These are phyloP conservation scores for Malaclemys terrapin DNA, from an alignment of 2,113 vertebrate species.

Conservation along the genomic window DNA sequence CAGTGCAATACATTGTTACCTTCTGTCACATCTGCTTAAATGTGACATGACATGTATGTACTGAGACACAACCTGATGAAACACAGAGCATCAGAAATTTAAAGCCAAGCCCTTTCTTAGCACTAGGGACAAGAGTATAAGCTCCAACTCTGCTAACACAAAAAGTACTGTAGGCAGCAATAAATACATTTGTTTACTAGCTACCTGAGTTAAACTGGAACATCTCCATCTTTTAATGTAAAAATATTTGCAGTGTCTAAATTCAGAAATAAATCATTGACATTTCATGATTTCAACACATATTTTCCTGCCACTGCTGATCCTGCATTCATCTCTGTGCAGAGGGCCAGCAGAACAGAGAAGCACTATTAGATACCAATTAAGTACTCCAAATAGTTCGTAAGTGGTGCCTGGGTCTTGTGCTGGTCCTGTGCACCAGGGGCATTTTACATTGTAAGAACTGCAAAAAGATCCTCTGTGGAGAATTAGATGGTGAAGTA, in stretches of 20 bases:
- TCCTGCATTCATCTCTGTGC: conserved; percentile 19
- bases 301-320: not conserved
- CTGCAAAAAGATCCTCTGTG: not conserved
- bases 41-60: not conserved
- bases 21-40: conserved; percentile 57
- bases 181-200: not conserved
- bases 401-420: not conserved
- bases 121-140: not conserved
- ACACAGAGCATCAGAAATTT: not conserved
- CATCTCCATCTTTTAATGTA: not conserved
- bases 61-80: conserved; percentile 47
- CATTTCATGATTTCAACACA: not conserved
- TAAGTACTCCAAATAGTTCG: not conserved
- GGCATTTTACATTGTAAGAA: conserved; percentile 15
- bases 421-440: not conserved
- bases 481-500: not conserved
- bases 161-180: not conserved
- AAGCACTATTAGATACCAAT: not conserved
- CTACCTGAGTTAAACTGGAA: not conserved
- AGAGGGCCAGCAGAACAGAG: not conserved
- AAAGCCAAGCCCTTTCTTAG: not conserved
- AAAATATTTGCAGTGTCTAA: not conserved
- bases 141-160: not conserved
- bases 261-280: not conserved
- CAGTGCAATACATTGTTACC: not conserved